Percentiles rank a stretch among this genome's conserved stretches.
Conservation (phyloP, 2,113 vertebrate genomes). For the Speoplatyrhinus poulsoni region DNA sequence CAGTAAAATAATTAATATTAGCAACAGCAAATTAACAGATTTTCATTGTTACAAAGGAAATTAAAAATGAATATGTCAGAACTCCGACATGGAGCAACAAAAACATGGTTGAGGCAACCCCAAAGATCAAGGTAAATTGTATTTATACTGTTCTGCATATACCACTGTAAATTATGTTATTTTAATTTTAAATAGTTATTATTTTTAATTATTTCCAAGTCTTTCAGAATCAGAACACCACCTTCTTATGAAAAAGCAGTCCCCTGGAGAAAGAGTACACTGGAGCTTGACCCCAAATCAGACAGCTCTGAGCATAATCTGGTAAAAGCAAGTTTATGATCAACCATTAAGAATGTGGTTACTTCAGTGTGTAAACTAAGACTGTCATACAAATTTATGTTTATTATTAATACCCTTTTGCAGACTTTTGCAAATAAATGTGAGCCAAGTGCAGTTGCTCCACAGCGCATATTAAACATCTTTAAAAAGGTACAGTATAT, state of each 20-base stretch:
- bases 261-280: conserved; percentile 68
- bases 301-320: conserved; percentile 86
- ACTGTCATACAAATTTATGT: neutral
- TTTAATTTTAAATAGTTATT: neutral
- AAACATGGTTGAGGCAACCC: conserved; percentile 6
- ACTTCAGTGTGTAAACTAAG: neutral
- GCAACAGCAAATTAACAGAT: neutral
- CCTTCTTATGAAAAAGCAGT: conserved; percentile 64
- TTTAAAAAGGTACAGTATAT: conserved; percentile 49
- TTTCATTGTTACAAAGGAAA: neutral
- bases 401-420: conserved; percentile 32
- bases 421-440: conserved; percentile 44
- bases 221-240: conserved; percentile 85
- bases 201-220: conserved; percentile 67
- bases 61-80: neutral
- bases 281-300: conserved; percentile 84
- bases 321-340: conserved; percentile 70
- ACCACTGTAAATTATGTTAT: conserved; percentile 13
- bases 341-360: neutral
- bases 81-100: neutral
- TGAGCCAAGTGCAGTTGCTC: conserved; percentile 1
- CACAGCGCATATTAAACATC: conserved; percentile 5
- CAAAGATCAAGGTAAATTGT: conserved; percentile 72
- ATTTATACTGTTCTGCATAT: neutral
- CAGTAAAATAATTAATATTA: no score